Base-by-base conservation (phyloP, 2,888 invertebrate genomes). In the Chrysotoxum bicinctum region DNA sequence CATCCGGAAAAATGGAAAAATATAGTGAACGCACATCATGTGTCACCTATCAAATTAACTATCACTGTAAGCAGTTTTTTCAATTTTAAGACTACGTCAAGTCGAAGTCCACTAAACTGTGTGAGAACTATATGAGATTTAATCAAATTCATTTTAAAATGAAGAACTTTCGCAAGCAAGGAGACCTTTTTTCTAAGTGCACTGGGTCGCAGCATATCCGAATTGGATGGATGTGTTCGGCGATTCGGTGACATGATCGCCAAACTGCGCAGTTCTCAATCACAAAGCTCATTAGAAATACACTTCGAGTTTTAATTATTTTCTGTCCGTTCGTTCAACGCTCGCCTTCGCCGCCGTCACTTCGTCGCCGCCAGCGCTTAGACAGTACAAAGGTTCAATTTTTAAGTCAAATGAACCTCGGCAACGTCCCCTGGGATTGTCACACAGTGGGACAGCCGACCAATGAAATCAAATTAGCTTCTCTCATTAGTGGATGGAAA, bases 391-490 rank as follows among this genome's bases (percentile, higher is more conserved):
- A 64, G 45, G 64, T 64, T 45, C 64, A 64, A 64, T 40, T 74
- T 74, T 26, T 48, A 23, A 73, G 68, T 79, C 50, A 76, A 75
- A 76, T 79, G 70, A 84, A 72, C 75, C 52, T 75, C 76, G 37
- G 48, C 62, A 69, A 43, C 76, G 69, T 80, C 85, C 81, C 85
- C 80, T 60, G 85, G 79, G 85, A 85, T 45, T 69, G 79, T 9
- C 43, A 40, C 77, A 75, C 78, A 83, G 83, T 84, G 54, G 64
- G 69, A 56, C 50, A 70, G 56, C 66, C 68, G 68, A 73, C 85
- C 85, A 85, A 85, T 85, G 85, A 81, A 81, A 85, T 85, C 80
- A 76, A 81, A 81, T 85, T 85, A 73, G 62, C 81, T 56, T 45
- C 84, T 84, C 84, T 84, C 79, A 84, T 84, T 84, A 84, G 79